A percentile compares a stretch with the other conserved stretches of the same genome.
These are phyloP conservation scores for Cantharis flavilabris DNA, from an alignment of 2,888 invertebrate genomes.

Conservation along the genomic window DNA sequence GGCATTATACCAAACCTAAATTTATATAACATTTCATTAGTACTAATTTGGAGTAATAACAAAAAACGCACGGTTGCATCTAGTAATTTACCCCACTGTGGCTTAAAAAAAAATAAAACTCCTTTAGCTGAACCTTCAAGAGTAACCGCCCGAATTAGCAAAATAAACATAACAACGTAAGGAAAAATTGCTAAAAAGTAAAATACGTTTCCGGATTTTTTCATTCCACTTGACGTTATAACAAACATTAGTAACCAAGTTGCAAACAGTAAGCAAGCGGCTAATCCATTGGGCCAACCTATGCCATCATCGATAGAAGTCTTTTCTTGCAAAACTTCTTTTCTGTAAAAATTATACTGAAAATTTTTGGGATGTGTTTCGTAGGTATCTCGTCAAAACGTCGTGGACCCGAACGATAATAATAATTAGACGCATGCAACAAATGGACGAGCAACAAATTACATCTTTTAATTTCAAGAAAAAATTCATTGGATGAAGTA, in stretches of 20 bases:
- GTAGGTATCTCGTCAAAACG: too few species aligned
- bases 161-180: slow-evolving; percentile 74
- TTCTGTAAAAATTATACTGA: slow-evolving; percentile 45
- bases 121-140: slow-evolving; percentile 75
- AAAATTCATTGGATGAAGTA: too few species aligned
- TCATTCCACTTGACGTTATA: slow-evolving; percentile 73
- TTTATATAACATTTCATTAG: slow-evolving; percentile 61
- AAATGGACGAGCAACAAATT: too few species aligned
- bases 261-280: slow-evolving; percentile 67
- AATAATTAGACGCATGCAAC: too few species aligned
- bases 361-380: neutral
- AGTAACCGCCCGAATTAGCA: slow-evolving; percentile 70
- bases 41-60: neutral
- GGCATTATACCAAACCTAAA: slow-evolving; percentile 76
- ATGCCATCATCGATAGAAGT: slow-evolving; percentile 55
- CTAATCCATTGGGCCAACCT: slow-evolving; percentile 68
- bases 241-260: slow-evolving; percentile 73
- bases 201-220: slow-evolving; percentile 80
- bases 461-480: too few species aligned
- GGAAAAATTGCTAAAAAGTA: slow-evolving; percentile 91
- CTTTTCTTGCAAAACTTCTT: slow-evolving; percentile 60
- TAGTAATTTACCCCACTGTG: slow-evolving; percentile 75
- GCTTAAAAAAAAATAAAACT: slow-evolving; percentile 77
- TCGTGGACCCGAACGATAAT: too few species aligned
- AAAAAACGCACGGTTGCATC: slow-evolving; percentile 66